phyloP scores from a whole-genome alignment of 2,113 vertebrate genomes.

The Helogale parvula region DNA sequence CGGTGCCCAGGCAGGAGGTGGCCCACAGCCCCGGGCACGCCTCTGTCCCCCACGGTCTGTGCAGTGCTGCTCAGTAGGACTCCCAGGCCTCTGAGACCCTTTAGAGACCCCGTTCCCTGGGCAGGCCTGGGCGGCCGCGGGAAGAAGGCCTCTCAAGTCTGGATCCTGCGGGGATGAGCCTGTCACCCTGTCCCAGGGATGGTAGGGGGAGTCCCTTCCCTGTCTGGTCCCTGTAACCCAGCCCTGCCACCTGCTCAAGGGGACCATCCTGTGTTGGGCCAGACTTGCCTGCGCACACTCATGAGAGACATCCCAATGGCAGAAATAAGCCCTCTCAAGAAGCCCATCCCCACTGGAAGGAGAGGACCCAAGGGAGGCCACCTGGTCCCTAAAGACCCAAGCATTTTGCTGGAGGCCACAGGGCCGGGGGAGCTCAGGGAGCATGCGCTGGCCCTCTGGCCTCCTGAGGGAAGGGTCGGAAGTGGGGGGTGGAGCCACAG shows the following conservation, averaged over 20 bases:
- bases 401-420: background rate
- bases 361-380: background rate
- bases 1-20: rapidly evolving
- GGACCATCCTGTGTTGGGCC: background rate
- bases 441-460: background rate
- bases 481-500: background rate
- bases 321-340: background rate
- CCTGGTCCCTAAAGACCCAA: background rate
- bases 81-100: background rate
- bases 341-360: background rate
- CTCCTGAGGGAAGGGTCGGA: background rate
- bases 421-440: background rate
- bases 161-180: rapidly evolving
- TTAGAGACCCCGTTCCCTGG: background rate
- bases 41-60: background rate
- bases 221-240: background rate
- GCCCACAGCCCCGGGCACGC: background rate
- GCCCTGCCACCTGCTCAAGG: background rate
- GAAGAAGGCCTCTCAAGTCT: rapidly evolving
- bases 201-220: background rate
- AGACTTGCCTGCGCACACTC: too few relatives aligned
- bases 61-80: background rate
- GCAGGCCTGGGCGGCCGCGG: rapidly evolving
- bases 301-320: background rate
- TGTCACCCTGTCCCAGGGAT: rapidly evolving